phyloP scores from a whole-genome alignment of 2,888 invertebrate genomes.

The Synergus umbraculus region DNA sequence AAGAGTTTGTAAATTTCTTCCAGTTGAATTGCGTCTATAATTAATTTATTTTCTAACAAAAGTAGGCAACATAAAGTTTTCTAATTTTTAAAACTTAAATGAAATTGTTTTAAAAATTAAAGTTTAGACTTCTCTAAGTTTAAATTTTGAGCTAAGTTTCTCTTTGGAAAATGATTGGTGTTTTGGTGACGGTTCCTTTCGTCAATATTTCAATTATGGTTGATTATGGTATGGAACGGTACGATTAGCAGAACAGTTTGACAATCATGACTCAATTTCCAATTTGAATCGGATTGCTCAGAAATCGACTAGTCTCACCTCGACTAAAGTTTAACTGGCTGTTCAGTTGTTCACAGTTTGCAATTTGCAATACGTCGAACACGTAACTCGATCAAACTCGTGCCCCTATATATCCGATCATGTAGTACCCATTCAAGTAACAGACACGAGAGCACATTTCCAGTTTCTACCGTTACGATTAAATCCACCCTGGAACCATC shows the following conservation, averaged over 20 bases:
- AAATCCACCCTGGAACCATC: not conserved
- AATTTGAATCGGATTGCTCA: slow-evolving; percentile 19
- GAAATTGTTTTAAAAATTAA: too few relatives aligned
- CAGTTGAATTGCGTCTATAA: not conserved
- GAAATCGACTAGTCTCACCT: slow-evolving; percentile 11
- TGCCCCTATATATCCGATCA: slow-evolving; percentile 28
- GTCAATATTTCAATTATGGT: not conserved
- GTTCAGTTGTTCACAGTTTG: slow-evolving; percentile 27
- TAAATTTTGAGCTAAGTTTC: not conserved
- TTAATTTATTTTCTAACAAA: not conserved
- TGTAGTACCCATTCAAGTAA: slow-evolving; percentile 38
- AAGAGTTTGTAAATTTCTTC: not conserved
- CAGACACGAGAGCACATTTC: slow-evolving; percentile 35
- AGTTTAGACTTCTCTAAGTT: not conserved
- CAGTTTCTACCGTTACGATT: slow-evolving; percentile 11
- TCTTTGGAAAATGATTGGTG: not conserved
- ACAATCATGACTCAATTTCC: slow-evolving; percentile 21
- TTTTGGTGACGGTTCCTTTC: not conserved
- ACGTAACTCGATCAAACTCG: slow-evolving; percentile 33
- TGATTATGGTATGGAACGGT: not conserved
- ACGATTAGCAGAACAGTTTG: not conserved
- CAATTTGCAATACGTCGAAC: slow-evolving; percentile 24
- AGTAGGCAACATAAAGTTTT: not conserved
- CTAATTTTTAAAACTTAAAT: too few relatives aligned
- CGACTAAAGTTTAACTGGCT: slow-evolving; percentile 34